A percentile compares a stretch with the other conserved stretches of the same genome.
Evolutionary conservation across 2,888 invertebrate genomes (phyloP).

Genomic region (Apotomis turbidana): DNA sequence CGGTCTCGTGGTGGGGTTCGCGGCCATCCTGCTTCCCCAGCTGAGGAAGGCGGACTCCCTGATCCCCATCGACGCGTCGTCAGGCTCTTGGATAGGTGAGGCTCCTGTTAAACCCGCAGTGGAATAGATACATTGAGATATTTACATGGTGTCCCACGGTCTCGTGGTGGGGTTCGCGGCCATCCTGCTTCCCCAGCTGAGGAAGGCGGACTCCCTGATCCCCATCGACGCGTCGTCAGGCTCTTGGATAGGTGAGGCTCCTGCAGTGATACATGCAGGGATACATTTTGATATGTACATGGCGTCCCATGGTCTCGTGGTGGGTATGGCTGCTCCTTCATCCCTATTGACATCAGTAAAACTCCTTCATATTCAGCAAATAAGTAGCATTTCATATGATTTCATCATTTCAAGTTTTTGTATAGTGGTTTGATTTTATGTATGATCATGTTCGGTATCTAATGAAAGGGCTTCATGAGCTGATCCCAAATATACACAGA

Average conservation of each 20-base stretch:
- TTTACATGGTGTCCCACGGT: neutral
- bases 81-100: slow-evolving; percentile 81
- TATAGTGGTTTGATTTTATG: no score
- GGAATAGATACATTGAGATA: neutral
- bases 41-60: slow-evolving; percentile 62
- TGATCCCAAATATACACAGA: no score
- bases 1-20: slow-evolving; percentile 74
- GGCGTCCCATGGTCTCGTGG: neutral
- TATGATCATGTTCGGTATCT: no score
- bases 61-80: slow-evolving; percentile 66
- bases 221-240: slow-evolving; percentile 68
- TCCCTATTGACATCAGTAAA: no score
- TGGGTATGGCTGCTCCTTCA: no score
- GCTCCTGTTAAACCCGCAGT: neutral
- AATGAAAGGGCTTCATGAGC: no score
- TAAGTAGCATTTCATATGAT: no score
- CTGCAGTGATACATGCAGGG: no score
- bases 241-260: slow-evolving; percentile 78
- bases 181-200: slow-evolving; percentile 81
- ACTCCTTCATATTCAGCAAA: no score
- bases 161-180: slow-evolving; percentile 79
- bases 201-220: slow-evolving; percentile 60
- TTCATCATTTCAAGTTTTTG: no score
- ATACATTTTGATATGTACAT: neutral
- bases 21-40: slow-evolving; percentile 83